phyloP scores from a whole-genome alignment of 2,888 invertebrate genomes.

The Caenorhabditis plicata region DNA sequence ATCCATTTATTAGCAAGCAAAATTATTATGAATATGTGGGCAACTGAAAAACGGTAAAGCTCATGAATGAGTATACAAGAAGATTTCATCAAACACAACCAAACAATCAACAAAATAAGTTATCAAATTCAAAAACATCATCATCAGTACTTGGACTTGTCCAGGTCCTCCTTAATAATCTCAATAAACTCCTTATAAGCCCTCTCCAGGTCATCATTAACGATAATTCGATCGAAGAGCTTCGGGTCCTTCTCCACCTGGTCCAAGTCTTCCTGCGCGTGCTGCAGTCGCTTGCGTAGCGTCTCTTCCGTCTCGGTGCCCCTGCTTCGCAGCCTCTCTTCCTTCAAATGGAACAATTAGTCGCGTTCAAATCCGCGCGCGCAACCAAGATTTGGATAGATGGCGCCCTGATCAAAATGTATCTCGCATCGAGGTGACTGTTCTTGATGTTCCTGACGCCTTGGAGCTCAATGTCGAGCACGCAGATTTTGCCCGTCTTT shows the following conservation, averaged over 20 bases:
- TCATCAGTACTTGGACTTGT: too few relatives aligned
- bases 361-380: background rate
- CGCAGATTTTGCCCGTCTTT: slow-evolving; percentile 81
- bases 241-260: slow-evolving; percentile 73
- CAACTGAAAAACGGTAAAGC: slow-evolving; percentile 8
- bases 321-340: slow-evolving; percentile 71
- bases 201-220: slow-evolving; percentile 80
- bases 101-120: too few relatives aligned
- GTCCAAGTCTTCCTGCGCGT: slow-evolving; percentile 80
- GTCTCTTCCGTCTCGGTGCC: slow-evolving; percentile 89
- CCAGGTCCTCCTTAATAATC: slow-evolving; percentile 51
- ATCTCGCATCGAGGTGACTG: slow-evolving; percentile 78
- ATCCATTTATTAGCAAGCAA: too few relatives aligned
- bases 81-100: too few relatives aligned
- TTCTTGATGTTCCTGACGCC: slow-evolving; percentile 85
- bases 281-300: slow-evolving; percentile 77
- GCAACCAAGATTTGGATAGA: slow-evolving; percentile 47
- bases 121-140: slow-evolving; percentile 15
- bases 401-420: slow-evolving; percentile 90
- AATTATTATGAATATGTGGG: too few relatives aligned
- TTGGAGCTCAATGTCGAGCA: slow-evolving; percentile 90
- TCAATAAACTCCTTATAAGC: slow-evolving; percentile 74
- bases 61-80: too few relatives aligned
- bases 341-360: slow-evolving; percentile 27
- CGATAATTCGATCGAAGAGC: slow-evolving; percentile 81